Evolutionary conservation across 2,113 vertebrate species (phyloP).

Genomic region (Corvus cornix): DNA sequence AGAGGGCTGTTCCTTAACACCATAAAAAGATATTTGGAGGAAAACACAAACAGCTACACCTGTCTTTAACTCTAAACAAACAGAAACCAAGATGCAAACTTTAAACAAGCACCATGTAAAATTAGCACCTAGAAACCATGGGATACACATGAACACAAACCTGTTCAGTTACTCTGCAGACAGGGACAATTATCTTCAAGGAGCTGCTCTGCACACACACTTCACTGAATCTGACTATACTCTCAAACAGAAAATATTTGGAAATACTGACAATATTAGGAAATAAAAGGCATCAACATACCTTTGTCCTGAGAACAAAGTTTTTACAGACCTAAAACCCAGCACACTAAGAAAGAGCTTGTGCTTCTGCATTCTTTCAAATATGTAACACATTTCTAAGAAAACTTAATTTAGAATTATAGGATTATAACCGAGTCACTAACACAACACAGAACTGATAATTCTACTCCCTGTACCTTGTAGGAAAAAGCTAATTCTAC

Average conservation of each 20-base stretch:
- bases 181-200: background rate
- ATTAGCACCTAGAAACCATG: background rate
- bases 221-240: background rate
- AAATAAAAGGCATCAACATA: background rate
- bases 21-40: background rate
- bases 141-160: background rate
- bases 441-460: background rate
- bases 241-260: background rate
- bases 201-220: background rate
- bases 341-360: background rate
- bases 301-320: background rate
- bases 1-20: background rate
- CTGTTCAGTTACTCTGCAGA: background rate
- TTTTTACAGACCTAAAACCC: background rate
- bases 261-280: background rate
- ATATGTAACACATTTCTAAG: background rate
- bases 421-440: background rate
- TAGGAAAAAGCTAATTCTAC: background rate
- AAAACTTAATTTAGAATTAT: background rate
- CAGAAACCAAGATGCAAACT: background rate
- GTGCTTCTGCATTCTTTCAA: background rate
- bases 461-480: accelerated
- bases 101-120: background rate
- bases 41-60: background rate
- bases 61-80: background rate